These are phyloP conservation scores for Paratilapia polleni DNA, from an alignment of 2,113 vertebrate species.

Conservation along the genomic window DNA sequence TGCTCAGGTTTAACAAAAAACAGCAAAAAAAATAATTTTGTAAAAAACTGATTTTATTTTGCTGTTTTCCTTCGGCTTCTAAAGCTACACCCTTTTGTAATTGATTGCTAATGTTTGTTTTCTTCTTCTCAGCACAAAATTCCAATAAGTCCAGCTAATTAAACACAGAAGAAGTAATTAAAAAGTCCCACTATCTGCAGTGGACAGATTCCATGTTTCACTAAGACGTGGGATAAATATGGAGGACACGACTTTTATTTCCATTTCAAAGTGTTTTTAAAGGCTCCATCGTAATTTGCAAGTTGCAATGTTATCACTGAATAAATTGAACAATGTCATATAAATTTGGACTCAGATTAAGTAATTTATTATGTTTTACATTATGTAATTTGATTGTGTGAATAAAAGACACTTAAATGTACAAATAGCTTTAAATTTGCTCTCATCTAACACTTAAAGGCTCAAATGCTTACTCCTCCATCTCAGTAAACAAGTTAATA, in stretches of 20 bases:
- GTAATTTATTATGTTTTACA: not conserved
- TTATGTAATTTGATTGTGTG: slow-evolving; percentile 15
- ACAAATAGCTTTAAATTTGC: slow-evolving; percentile 20
- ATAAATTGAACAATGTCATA: slow-evolving; percentile 5
- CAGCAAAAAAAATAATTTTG: slow-evolving; percentile 10
- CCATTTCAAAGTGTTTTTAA: slow-evolving; percentile 57
- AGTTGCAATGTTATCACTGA: not conserved
- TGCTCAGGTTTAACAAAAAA: not conserved
- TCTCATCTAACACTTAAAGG: slow-evolving; percentile 8
- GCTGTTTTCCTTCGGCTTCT: slow-evolving; percentile 5
- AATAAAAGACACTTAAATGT: slow-evolving; percentile 13
- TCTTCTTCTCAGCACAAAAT: slow-evolving; percentile 54
- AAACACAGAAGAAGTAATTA: slow-evolving; percentile 75
- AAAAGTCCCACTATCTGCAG: slow-evolving; percentile 70
- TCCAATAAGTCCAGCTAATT: slow-evolving; percentile 71
- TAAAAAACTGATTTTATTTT: not conserved
- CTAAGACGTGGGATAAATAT: slow-evolving; percentile 49
- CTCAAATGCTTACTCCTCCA: not conserved
- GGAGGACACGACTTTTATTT: slow-evolving; percentile 42
- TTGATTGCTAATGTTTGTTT: slow-evolving; percentile 63
- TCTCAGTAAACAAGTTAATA: not conserved
- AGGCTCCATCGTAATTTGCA: not conserved
- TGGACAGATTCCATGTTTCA: slow-evolving; percentile 56
- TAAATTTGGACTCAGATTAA: not conserved
- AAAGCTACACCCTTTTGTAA: slow-evolving; percentile 29